phyloP scores from a whole-genome alignment of 2,113 vertebrate species.

The Chaetura pelagica region DNA sequence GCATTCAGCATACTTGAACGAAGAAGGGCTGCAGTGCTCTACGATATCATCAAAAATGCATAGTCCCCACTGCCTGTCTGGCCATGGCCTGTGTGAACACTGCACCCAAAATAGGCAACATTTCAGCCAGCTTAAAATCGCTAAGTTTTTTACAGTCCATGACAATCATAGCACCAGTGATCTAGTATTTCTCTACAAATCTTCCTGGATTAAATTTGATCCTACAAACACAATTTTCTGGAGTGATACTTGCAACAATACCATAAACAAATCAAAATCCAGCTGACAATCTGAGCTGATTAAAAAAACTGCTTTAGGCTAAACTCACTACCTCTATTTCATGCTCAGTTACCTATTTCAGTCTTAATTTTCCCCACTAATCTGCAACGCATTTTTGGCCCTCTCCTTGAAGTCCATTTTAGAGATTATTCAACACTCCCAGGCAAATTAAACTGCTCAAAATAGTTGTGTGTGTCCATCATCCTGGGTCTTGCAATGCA shows the following conservation, averaged over 20 bases:
- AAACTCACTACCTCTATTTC: background rate
- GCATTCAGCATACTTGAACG: slow-evolving; percentile 93
- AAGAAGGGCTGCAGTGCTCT: slow-evolving; percentile 96
- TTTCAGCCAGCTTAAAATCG: background rate
- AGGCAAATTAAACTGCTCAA: background rate
- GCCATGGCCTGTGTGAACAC: slow-evolving; percentile 95
- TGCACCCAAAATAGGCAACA: slow-evolving; percentile 44
- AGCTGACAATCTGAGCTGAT: background rate
- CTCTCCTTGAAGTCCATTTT: background rate
- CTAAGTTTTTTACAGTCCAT: background rate
- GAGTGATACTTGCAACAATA: background rate
- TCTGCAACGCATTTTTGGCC: background rate
- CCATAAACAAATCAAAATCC: background rate
- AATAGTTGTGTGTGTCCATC: background rate
- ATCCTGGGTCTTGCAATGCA: background rate
- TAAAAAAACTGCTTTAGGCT: background rate
- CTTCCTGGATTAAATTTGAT: background rate
- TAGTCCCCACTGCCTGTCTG: slow-evolving; percentile 96
- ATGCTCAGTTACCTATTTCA: background rate
- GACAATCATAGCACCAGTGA: background rate
- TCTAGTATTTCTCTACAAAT: background rate
- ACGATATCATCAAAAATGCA: slow-evolving; percentile 98
- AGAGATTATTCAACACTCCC: background rate
- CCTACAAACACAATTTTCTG: background rate
- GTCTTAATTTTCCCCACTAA: background rate